phyloP scores from a whole-genome alignment of 2,888 invertebrate species.

The Ochropleura plecta region DNA sequence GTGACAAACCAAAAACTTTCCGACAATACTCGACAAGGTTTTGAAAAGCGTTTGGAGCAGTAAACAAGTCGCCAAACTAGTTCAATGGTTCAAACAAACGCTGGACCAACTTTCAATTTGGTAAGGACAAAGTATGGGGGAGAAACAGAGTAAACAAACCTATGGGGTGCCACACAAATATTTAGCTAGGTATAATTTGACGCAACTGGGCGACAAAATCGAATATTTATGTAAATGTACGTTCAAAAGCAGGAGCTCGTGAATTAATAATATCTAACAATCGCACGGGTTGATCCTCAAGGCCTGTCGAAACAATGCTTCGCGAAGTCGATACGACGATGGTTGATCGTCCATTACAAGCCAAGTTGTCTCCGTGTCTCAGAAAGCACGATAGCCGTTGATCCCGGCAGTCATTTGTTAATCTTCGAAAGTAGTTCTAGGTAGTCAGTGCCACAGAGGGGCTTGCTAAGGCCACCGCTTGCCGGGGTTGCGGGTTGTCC shows the following conservation, averaged over 20 bases:
- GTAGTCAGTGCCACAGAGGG: no score
- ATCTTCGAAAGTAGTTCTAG: background rate
- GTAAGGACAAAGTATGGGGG: constrained; percentile 44
- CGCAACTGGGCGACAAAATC: background rate
- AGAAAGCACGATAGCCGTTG: background rate
- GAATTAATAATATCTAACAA: background rate
- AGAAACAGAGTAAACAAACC: constrained; percentile 39
- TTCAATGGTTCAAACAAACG: constrained; percentile 55
- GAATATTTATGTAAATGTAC: background rate
- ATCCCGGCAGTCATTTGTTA: background rate
- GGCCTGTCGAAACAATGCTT: no score
- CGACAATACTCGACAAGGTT: constrained; percentile 27
- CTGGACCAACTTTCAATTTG: constrained; percentile 56
- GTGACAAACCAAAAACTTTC: constrained; percentile 3
- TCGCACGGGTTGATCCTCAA: background rate
- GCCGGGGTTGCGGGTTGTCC: no score
- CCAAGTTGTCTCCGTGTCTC: background rate
- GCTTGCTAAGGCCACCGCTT: no score
- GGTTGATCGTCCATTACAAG: no score
- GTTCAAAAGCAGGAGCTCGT: background rate
- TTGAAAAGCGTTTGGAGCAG: constrained; percentile 38
- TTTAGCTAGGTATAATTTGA: background rate
- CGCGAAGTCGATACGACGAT: background rate
- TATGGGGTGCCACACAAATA: background rate
- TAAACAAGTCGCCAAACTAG: constrained; percentile 49